Evolutionary conservation across 2,888 invertebrate genomes (phyloP), one percentile per base, ranked within the genome.

Genomic region (Spicauda simplicius): DNA sequence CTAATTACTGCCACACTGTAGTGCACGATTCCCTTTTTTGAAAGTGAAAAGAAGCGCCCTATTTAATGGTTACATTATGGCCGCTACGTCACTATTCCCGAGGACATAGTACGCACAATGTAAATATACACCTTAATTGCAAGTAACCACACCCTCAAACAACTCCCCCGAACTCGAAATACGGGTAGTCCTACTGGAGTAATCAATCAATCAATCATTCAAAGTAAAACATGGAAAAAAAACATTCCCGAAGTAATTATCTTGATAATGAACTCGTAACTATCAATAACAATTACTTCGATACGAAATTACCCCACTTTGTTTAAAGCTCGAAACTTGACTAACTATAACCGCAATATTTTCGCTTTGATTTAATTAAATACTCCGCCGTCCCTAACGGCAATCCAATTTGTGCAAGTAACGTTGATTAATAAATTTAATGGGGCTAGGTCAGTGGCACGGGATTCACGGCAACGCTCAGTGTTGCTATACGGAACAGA

Each of bases 361-460:
- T 50, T 50, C 50, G 18, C 50, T 50, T 18, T 18, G 45, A 58
- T 25, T 58, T 58, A 58, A 58, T 58, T 60, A 50, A 60, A 59
- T 50, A 18, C 25, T n/a, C 45, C 57, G 10, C 18, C 41, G 30
- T 12, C 14, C 45, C 56, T 48, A 64, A 64, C 56, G 54, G 56
- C 53, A 54, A 63, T 56, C 63, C 63, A 63, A 54, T 63, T 56
- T 56, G 48, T 63, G 55, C 55, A 56, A 56, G 56, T 63, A 56
- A 48, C 64, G 64, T 64, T 50, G 64, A 64, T 64, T 64, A 64
- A 64, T 64, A 64, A 45, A 56, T 54, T 76, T 74, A 73, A 70
- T 70, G 66, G 74, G 71, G 75, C 76, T 72, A 76, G 76, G 76
- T 72, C 76, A 75, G 71, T 74, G 71, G 74, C 71, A 71, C 73